Conservation (phyloP, 2,113 vertebrate species). For the Procavia capensis region DNA sequence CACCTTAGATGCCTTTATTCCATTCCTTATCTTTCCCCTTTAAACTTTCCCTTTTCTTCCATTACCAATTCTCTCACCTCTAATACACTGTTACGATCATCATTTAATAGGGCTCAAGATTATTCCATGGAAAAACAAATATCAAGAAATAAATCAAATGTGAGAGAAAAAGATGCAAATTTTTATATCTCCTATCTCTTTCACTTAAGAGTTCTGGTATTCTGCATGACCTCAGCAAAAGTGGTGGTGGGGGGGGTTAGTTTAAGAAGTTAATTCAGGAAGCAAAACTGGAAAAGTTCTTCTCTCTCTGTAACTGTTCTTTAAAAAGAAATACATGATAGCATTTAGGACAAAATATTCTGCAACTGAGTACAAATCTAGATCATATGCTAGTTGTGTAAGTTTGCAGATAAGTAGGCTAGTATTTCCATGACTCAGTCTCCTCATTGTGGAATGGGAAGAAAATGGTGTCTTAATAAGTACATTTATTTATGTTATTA, state of each 20-base stretch:
- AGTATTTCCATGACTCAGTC: not conserved
- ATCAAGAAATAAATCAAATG: not conserved
- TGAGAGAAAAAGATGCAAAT: not conserved
- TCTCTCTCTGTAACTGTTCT: not conserved
- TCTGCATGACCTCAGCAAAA: not conserved
- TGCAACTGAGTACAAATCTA: not conserved
- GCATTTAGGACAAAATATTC: not conserved
- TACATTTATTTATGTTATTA: not conserved
- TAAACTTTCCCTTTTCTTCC: not conserved
- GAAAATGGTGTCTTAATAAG: not conserved
- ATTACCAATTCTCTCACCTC: not conserved
- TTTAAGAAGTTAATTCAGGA: not conserved
- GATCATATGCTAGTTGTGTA: not conserved
- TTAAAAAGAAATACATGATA: not conserved
- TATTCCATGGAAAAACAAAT: not conserved
- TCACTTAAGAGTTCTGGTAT: not conserved
- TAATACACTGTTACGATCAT: not conserved
- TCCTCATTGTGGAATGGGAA: not conserved
- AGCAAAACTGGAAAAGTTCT: not conserved
- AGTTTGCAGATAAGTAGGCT: not conserved
- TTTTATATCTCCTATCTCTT: not conserved
- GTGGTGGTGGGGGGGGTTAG: too few species aligned
- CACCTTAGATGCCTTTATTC: not conserved
- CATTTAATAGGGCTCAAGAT: accelerated
- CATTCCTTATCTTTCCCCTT: not conserved